Conservation (phyloP, 2,888 invertebrate genomes). For the Ormyrus pomaceus region DNA sequence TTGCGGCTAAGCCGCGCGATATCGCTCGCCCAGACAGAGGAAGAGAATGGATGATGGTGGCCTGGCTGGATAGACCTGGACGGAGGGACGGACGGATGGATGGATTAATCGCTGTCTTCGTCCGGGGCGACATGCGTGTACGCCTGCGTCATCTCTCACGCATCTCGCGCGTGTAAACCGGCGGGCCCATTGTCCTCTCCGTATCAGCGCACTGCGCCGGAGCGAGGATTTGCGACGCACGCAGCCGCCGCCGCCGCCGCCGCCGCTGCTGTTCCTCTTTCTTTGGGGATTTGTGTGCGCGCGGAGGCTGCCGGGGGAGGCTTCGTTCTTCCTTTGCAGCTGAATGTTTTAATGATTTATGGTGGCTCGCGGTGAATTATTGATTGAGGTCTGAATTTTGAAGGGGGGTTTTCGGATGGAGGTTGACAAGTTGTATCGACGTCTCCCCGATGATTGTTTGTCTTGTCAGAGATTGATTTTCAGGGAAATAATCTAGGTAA, state of each 20-base stretch:
- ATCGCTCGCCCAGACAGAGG: neutral
- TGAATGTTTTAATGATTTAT: constrained; percentile 35
- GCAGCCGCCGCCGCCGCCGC: too few species aligned
- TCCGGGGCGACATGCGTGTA: constrained; percentile 15
- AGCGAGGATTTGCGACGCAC: constrained; percentile 1
- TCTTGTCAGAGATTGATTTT: too few species aligned
- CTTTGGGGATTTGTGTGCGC: neutral
- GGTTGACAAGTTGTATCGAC: neutral
- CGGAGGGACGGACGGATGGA: constrained; percentile 39
- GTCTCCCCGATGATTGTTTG: too few species aligned
- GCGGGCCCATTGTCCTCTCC: constrained; percentile 5
- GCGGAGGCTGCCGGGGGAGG: neutral
- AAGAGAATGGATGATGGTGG: constrained; percentile 43
- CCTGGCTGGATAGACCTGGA: constrained; percentile 6
- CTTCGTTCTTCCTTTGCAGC: constrained; percentile 4
- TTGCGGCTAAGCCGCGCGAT: constrained; percentile 18
- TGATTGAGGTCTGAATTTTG: neutral
- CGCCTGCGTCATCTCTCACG: constrained; percentile 27
- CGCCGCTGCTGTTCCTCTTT: too few species aligned
- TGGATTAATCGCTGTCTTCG: constrained; percentile 53
- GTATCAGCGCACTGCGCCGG: neutral
- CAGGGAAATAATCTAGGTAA: too few species aligned
- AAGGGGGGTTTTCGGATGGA: too few species aligned
- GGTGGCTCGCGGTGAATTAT: neutral
- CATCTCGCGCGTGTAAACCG: constrained; percentile 16